Evolutionary conservation across 2,797 vertebrate genomes (phyloP), one percentile per base, ranked within the genome.

Genomic region (Enoplosus armatus): DNA sequence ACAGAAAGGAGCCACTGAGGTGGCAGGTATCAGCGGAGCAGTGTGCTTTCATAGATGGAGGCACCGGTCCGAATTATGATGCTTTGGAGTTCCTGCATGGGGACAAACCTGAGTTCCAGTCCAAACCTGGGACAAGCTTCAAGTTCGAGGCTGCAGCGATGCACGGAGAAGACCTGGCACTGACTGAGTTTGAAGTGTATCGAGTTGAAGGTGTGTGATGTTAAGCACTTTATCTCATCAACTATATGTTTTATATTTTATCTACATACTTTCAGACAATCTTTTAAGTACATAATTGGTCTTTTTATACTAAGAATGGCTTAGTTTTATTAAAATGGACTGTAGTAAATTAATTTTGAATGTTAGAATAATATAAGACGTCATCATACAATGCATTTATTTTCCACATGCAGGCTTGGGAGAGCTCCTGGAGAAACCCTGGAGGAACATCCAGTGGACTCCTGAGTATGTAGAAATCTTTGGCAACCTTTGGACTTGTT

Each of bases 171-270:
- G 37, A 90, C 69, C 48, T 91, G 60, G 9, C 0, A 0, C 79
- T 93, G 75, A 93, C 80, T 1, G 89, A 91, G 79, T 88, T 89
- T 11, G 91, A 92, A 51, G 90, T 92, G 54, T 93, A 91, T 88
- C 82, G 92, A 60, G 88, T 87, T 69, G 90, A 94, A 86, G 83
- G 93, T 93, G 63, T 68, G 90, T 72, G 20, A 54, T 29, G 6
- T 39, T 39, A n/a, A 54, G 15, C 3, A 20, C 29, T 29, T 24
- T 7, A 3, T 31, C 20, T 35, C 8, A 24, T 24, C 8, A 10
- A 69, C 45, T 24, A 62, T 22, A 31, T 6, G 33, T 39, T 12
- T 15, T 29, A 12, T 22, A 48, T 53, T 48, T 41, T 15, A 27
- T 20, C 18, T 14, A 54, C 11, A 26, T 35, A 11, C 5, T 27